A percentile compares a stretch with the other conserved stretches of the same genome.
phyloP scores from a whole-genome alignment of 2,797 vertebrate genomes.

The Mormyrops attenuatus region DNA sequence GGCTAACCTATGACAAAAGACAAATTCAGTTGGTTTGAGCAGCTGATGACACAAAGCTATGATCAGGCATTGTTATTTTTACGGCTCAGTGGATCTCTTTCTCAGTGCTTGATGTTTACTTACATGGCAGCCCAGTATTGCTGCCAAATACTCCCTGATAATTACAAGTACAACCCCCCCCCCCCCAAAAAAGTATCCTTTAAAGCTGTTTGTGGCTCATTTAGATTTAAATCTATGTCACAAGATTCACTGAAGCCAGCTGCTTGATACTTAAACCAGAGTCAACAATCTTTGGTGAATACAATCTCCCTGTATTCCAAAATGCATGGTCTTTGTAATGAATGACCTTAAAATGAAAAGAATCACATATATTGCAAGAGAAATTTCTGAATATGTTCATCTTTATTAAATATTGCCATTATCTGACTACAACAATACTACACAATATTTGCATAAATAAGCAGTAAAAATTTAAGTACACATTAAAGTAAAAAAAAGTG shows the following conservation, averaged over 20 bases:
- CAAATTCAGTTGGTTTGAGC: background rate
- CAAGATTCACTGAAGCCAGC: background rate
- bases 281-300: background rate
- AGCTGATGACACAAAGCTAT: background rate
- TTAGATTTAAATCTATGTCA: constrained; percentile 5
- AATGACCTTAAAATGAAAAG: background rate
- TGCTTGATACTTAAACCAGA: background rate
- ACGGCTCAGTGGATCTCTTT: background rate
- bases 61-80: background rate
- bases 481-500: background rate
- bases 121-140: background rate
- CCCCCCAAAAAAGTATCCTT: constrained; percentile 9
- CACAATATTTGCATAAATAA: background rate
- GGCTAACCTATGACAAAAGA: background rate
- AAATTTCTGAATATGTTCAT: background rate
- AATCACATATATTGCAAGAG: background rate
- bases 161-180: background rate
- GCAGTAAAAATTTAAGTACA: background rate
- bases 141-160: background rate
- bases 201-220: constrained; percentile 18
- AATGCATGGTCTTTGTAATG: background rate
- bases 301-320: background rate
- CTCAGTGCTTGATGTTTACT: background rate
- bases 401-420: background rate
- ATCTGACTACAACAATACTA: background rate